Conservation (phyloP, 2,797 vertebrate genomes). For the Notoglanidium macrostoma region DNA sequence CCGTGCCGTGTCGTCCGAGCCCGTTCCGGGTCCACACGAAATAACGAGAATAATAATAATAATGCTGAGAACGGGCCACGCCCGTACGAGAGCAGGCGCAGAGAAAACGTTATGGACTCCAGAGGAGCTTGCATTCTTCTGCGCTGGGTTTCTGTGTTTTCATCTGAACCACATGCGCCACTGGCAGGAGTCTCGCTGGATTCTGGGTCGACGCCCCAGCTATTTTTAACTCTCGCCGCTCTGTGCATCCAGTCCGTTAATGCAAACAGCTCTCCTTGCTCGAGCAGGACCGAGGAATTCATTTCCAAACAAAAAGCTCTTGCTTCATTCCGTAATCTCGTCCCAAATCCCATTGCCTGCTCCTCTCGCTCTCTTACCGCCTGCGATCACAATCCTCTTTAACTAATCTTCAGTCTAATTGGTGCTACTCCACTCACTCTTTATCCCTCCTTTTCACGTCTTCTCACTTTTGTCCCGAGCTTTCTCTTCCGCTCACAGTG, state of each 20-base stretch:
- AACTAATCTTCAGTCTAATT: slow-evolving; percentile 76
- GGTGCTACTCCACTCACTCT: slow-evolving; percentile 65
- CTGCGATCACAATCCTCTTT: slow-evolving; percentile 80
- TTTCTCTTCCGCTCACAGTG: slow-evolving; percentile 46
- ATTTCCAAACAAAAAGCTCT: slow-evolving; percentile 77
- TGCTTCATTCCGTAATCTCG: slow-evolving; percentile 77
- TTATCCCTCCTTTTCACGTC: slow-evolving; percentile 32
- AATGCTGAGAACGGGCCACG: neutral
- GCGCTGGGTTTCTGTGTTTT: slow-evolving; percentile 43
- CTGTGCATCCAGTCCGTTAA: slow-evolving; percentile 49
- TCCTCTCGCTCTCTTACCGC: slow-evolving; percentile 63
- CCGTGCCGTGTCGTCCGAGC: neutral
- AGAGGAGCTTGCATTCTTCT: slow-evolving; percentile 50
- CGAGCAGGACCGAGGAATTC: slow-evolving; percentile 70
- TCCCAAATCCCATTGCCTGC: slow-evolving; percentile 78
- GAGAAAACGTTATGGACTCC: slow-evolving; percentile 46
- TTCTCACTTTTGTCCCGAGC: slow-evolving; percentile 41
- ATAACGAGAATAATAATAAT: no score
- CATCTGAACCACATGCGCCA: slow-evolving; percentile 60
- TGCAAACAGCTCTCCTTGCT: slow-evolving; percentile 61
- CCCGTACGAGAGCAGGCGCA: neutral
- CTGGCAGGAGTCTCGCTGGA: slow-evolving; percentile 41
- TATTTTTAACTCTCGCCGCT: slow-evolving; percentile 49
- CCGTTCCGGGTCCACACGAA: neutral
- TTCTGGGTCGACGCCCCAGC: slow-evolving; percentile 45